Evolutionary conservation across 2,113 vertebrate species (phyloP).

Genomic region (Pollimyrus isidori): DNA sequence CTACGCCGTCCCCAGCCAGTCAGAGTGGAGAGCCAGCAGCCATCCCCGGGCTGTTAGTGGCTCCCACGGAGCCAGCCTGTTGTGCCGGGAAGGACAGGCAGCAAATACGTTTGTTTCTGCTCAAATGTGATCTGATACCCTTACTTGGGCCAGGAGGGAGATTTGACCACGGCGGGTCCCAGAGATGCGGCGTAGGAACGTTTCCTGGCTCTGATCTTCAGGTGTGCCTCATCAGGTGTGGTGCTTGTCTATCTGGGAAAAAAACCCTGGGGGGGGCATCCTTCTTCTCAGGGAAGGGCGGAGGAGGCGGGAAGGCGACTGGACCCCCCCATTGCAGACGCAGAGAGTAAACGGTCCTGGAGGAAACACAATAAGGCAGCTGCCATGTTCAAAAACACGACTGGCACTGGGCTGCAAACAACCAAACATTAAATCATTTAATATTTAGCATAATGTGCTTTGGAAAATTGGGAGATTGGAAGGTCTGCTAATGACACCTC

Average conservation of each 20-base stretch:
- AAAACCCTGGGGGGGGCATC: neutral
- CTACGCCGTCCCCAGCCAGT: constrained; percentile 12
- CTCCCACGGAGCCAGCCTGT: neutral
- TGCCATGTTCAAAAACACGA: neutral
- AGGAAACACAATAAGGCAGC: neutral
- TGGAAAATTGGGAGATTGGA: neutral
- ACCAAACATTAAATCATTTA: neutral
- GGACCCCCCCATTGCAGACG: neutral
- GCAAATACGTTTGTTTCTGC: neutral
- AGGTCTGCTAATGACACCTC: neutral
- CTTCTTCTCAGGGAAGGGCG: neutral
- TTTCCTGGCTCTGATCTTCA: neutral
- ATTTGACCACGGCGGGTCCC: neutral
- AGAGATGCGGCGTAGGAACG: neutral
- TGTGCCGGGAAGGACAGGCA: neutral
- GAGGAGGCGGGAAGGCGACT: neutral
- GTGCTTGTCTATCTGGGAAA: neutral
- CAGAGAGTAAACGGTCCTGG: neutral
- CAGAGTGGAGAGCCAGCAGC: neutral
- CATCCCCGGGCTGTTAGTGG: neutral
- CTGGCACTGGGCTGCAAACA: neutral
- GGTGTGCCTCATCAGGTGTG: neutral
- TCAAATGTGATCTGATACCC: neutral
- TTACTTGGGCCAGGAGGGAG: neutral
- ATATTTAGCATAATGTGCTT: neutral